Evolutionary conservation across 2,888 invertebrate species (phyloP).

Genomic region (Drosophila merina): DNA sequence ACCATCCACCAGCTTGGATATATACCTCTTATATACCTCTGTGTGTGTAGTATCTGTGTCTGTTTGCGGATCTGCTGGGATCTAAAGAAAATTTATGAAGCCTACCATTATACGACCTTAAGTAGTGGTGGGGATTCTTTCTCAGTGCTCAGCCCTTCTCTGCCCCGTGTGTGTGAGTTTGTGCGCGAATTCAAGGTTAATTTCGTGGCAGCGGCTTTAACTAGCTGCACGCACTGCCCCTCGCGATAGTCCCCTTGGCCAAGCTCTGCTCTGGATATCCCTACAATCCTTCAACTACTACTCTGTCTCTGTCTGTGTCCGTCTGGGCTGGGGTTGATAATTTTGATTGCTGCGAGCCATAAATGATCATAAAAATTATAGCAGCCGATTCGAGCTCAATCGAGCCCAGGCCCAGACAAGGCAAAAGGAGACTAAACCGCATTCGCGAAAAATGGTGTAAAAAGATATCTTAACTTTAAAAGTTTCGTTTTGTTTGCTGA

Average conservation of each 20-base stretch:
- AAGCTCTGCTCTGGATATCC: conserved; percentile 16
- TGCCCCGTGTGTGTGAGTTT: conserved; percentile 41
- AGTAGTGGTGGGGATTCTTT: conserved; percentile 56
- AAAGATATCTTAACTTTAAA: background rate
- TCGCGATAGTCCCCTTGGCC: background rate
- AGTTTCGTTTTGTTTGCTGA: background rate
- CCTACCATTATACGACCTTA: conserved; percentile 69
- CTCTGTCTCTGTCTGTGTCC: conserved; percentile 13
- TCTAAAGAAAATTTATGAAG: conserved; percentile 78
- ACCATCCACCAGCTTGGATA: conserved; percentile 7
- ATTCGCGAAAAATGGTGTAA: conserved; percentile 25
- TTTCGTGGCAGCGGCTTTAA: conserved; percentile 70
- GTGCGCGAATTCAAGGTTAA: conserved; percentile 78
- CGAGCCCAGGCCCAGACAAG: conserved; percentile 23
- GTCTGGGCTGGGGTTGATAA: conserved; percentile 65
- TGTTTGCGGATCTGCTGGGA: conserved; percentile 54
- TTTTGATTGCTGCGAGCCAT: conserved; percentile 78
- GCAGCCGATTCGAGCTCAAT: conserved; percentile 64
- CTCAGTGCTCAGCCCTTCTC: conserved; percentile 9
- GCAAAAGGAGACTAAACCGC: conserved; percentile 14
- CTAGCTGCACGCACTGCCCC: conserved; percentile 78
- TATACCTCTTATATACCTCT: background rate
- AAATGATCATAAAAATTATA: conserved; percentile 80
- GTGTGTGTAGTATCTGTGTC: conserved; percentile 5
- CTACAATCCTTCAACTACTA: conserved; percentile 41